Evolutionary conservation across 1,140 invertebrate genomes (phyloP).

Genomic region (Pseudomyrmex sp.): DNA sequence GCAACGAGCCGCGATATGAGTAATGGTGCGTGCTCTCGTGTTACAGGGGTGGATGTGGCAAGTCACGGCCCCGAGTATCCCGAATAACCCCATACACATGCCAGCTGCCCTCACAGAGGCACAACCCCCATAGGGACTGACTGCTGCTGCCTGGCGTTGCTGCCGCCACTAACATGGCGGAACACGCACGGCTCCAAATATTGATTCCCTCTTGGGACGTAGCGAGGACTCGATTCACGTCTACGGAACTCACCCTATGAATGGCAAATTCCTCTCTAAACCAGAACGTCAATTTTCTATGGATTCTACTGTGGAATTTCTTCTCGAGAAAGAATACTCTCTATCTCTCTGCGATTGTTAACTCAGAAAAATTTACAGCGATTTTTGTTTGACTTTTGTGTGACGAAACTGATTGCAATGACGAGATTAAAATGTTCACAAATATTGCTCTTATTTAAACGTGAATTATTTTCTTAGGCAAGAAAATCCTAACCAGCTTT

Average conservation of each 20-base stretch:
- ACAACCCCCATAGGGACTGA: constrained; percentile 76
- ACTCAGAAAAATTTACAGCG: too few species aligned
- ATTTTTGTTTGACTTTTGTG: too few species aligned
- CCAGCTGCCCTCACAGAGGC: constrained; percentile 79
- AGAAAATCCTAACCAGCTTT: too few species aligned
- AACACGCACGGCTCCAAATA: constrained; percentile 82
- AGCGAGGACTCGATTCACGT: constrained; percentile 33
- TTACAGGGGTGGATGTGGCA: constrained; percentile 81
- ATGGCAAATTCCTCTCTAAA: neutral
- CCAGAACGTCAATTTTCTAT: neutral
- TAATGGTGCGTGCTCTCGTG: constrained; percentile 84
- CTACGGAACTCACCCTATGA: constrained; percentile 29
- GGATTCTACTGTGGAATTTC: neutral
- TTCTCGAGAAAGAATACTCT: neutral
- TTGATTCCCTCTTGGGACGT: constrained; percentile 81
- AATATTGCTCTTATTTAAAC: too few species aligned
- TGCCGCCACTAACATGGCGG: constrained; percentile 78
- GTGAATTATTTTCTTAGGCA: too few species aligned
- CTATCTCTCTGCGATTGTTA: constrained; percentile 7
- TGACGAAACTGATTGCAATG: too few species aligned
- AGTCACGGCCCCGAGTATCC: constrained; percentile 82
- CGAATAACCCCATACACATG: constrained; percentile 71
- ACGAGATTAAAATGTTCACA: too few species aligned
- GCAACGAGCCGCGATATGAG: constrained; percentile 83
- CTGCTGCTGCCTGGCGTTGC: constrained; percentile 66